Evolutionary conservation across 2,797 vertebrate genomes (phyloP).

Genomic region (Eulemur albifrons): DNA sequence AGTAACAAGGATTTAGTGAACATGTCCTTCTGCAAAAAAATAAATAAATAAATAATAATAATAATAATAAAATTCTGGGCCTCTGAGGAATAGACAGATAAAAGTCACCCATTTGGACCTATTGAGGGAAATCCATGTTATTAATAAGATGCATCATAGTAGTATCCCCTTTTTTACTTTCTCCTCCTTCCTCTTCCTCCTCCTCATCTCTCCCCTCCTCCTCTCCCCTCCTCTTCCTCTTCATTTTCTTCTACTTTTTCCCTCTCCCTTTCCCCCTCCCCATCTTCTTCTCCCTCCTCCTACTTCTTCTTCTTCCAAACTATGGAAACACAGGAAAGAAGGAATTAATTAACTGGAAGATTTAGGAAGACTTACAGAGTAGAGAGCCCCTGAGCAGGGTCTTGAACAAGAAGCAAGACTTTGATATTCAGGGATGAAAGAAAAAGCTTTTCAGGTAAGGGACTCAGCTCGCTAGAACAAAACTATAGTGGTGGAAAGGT

Average conservation of each 20-base stretch:
- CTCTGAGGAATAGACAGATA: background rate
- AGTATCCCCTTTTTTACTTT: background rate
- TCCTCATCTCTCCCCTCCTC: background rate
- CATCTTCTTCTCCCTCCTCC: background rate
- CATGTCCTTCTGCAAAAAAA: background rate
- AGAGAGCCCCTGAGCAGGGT: background rate
- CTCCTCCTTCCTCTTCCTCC: background rate
- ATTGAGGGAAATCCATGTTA: background rate
- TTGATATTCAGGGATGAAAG: background rate
- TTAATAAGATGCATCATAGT: background rate
- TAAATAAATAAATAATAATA: background rate
- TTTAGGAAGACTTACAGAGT: background rate
- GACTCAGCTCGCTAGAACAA: background rate
- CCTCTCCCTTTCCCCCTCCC: rapidly evolving
- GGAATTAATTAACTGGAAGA: background rate
- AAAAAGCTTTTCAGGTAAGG: background rate
- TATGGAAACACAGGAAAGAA: background rate
- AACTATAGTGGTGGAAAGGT: background rate
- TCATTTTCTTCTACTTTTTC: background rate
- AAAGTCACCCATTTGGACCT: background rate
- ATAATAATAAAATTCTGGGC: background rate
- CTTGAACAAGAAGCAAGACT: background rate
- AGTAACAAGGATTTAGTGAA: background rate
- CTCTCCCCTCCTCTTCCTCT: background rate
- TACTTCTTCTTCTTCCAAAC: background rate